Percentiles rank a stretch among this genome's conserved stretches.
phyloP scores from a whole-genome alignment of 2,113 vertebrate species.

The Corythoichthys haematopterus region DNA sequence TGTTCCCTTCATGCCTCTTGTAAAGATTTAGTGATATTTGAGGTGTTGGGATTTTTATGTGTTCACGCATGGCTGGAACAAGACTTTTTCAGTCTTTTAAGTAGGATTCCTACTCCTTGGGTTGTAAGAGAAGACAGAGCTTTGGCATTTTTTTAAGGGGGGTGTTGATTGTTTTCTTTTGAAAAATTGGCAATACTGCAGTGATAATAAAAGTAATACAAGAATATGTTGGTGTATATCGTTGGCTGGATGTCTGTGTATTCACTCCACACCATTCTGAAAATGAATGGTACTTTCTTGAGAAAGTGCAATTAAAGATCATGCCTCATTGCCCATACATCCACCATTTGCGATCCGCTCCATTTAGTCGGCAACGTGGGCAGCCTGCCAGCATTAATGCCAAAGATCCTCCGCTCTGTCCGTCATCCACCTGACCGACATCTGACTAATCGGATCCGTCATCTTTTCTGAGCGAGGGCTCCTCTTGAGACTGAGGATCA shows the following conservation, averaged over 20 bases:
- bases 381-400: conserved; percentile 2
- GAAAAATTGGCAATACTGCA: too few species aligned
- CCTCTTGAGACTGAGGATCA: not conserved
- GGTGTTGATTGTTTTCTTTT: too few species aligned
- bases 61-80: not conserved
- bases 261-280: not conserved
- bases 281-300: not conserved
- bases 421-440: conserved; percentile 2
- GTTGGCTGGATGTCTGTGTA: not conserved
- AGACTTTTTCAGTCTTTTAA: not conserved
- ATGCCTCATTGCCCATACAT: not conserved
- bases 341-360: not conserved
- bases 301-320: not conserved
- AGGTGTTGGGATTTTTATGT: not conserved
- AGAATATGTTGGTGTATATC: not conserved
- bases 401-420: not conserved
- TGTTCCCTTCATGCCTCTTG: not conserved
- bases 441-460: not conserved
- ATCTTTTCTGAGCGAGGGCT: not conserved
- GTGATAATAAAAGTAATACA: not conserved
- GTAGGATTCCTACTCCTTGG: not conserved
- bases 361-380: not conserved
- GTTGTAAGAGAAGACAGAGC: not conserved
- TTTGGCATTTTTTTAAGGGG: not conserved
- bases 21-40: not conserved